phyloP scores from a whole-genome alignment of 30 jellyfish, hydroid and myxozoan genomes.

The Chrysaora quinquecirrha region DNA sequence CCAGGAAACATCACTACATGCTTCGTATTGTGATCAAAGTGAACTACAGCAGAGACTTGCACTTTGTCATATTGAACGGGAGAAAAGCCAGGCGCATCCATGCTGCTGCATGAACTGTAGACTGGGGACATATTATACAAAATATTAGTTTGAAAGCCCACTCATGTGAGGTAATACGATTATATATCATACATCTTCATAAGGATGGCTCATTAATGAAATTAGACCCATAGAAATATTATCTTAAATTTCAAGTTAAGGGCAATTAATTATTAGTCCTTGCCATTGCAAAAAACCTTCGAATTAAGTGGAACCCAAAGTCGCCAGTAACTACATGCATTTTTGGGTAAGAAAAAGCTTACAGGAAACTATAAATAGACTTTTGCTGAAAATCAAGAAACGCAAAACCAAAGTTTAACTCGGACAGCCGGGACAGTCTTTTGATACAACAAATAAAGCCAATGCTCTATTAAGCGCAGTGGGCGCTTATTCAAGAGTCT shows the following conservation, averaged over 20 bases:
- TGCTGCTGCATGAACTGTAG: conserved; percentile 44
- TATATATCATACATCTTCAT: not conserved
- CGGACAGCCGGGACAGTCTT: no score
- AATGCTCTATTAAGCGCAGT: no score
- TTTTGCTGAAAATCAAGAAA: no score
- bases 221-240: not conserved
- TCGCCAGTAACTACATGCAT: no score
- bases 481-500: no score
- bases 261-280: not conserved
- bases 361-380: no score
- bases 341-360: not conserved
- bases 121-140: not conserved
- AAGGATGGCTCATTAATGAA: not conserved
- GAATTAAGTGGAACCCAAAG: no score
- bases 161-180: not conserved
- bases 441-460: no score
- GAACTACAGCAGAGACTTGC: not conserved
- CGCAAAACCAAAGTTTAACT: no score
- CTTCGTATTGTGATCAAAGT: not conserved
- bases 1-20: not conserved
- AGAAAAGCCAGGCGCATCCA: not conserved
- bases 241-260: not conserved
- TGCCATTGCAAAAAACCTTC: not conserved
- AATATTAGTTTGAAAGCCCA: not conserved
- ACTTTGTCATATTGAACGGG: not conserved